These are phyloP conservation scores for Aythya baeri DNA, from an alignment of 2,113 vertebrate species.

Conservation along the genomic window DNA sequence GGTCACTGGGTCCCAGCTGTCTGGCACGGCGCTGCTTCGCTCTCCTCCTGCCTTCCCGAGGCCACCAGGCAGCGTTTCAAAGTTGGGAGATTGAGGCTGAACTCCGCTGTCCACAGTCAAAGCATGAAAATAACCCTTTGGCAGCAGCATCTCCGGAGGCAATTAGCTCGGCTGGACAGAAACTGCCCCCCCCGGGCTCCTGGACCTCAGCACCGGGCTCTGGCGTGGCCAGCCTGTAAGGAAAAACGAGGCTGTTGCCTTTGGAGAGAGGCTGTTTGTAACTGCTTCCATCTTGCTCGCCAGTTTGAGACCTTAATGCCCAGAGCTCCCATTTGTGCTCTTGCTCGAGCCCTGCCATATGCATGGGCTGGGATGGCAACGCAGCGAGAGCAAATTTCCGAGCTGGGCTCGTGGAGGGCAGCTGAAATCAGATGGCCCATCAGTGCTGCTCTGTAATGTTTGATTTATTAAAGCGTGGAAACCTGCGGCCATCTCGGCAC, in stretches of 20 bases:
- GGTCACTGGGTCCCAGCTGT: background rate
- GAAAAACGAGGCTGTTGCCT: background rate
- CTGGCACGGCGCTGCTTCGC: background rate
- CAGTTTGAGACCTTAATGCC: background rate
- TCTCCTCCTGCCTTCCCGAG: background rate
- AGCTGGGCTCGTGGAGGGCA: conserved; percentile 16
- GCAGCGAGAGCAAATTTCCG: background rate
- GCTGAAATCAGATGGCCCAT: background rate
- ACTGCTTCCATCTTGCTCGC: background rate
- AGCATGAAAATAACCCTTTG: background rate
- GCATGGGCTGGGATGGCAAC: background rate
- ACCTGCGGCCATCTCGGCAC: background rate
- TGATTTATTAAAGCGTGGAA: conserved; percentile 28
- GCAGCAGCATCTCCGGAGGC: background rate
- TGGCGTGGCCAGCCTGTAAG: fast-evolving
- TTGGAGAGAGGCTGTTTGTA: background rate
- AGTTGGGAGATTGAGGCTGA: background rate
- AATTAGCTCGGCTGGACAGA: background rate
- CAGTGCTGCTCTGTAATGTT: conserved; percentile 14
- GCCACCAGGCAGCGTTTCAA: background rate
- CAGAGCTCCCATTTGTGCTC: background rate
- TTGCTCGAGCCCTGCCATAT: background rate
- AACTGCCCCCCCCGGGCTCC: background rate
- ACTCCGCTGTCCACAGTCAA: background rate
- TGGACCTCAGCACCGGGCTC: background rate